A percentile compares a stretch with the other conserved stretches of the same genome.
Conservation (phyloP, 2,113 vertebrate species). For the Hydrochoerus hydrochaeris region DNA sequence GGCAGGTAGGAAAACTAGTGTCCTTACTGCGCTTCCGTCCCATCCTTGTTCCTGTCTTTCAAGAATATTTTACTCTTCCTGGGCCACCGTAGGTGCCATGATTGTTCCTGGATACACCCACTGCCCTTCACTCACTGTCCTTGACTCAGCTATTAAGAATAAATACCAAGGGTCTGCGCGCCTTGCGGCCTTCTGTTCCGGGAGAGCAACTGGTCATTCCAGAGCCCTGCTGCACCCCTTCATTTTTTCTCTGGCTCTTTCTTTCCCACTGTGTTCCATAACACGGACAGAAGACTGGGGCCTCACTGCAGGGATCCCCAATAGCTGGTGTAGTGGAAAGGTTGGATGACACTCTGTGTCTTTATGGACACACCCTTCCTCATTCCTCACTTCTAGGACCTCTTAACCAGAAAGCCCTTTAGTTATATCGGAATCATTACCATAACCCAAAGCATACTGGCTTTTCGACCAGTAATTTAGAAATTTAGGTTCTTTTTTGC, state of each 20-base stretch:
- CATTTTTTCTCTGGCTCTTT: too few species aligned
- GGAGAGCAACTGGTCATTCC: too few species aligned
- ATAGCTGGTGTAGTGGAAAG: fast-evolving
- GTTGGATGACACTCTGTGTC: not conserved
- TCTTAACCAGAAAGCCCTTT: not conserved
- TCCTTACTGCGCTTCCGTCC: not conserved
- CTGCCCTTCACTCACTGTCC: too few species aligned
- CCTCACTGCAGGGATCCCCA: not conserved
- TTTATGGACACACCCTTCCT: not conserved
- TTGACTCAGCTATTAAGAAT: too few species aligned
- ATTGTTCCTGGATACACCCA: not conserved
- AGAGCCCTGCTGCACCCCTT: too few species aligned
- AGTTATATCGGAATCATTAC: not conserved
- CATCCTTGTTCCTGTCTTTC: too few species aligned
- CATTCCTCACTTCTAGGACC: not conserved
- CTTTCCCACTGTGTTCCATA: not conserved
- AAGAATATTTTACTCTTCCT: not conserved
- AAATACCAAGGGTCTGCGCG: too few species aligned
- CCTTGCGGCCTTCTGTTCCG: too few species aligned
- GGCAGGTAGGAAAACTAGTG: not conserved
- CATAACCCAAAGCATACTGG: not conserved
- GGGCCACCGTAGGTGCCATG: not conserved
- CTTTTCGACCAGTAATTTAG: not conserved
- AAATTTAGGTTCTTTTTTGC: not conserved
- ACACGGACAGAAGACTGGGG: not conserved